phyloP scores from a whole-genome alignment of 2,797 vertebrate species.

The Hyperoplus immaculatus region DNA sequence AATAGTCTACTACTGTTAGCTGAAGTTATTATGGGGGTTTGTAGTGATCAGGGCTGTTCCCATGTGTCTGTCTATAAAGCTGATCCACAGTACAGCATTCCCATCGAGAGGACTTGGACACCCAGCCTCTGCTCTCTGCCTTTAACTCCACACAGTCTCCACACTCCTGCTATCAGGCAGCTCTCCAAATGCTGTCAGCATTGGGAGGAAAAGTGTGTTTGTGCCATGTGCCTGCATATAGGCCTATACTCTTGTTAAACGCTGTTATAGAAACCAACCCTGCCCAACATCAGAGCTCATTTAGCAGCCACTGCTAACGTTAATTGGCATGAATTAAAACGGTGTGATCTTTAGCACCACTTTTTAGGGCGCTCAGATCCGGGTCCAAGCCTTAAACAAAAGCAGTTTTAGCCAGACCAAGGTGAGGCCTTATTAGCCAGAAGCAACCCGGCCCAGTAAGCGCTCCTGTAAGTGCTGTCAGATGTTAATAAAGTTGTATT shows the following conservation, averaged over 20 bases:
- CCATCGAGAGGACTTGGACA: slow-evolving; percentile 61
- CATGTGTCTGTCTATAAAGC: background rate
- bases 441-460: slow-evolving; percentile 46
- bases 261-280: slow-evolving; percentile 43
- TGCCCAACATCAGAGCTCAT: slow-evolving; percentile 70
- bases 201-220: slow-evolving; percentile 1
- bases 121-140: background rate
- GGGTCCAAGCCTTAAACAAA: slow-evolving; percentile 67
- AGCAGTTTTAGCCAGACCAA: slow-evolving; percentile 43
- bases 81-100: slow-evolving; percentile 37
- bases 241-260: slow-evolving; percentile 53
- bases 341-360: slow-evolving; percentile 54
- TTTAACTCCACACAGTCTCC: slow-evolving; percentile 33
- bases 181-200: slow-evolving; percentile 54
- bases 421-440: slow-evolving; percentile 39
- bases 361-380: slow-evolving; percentile 66
- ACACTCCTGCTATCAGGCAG: slow-evolving; percentile 14
- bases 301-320: slow-evolving; percentile 66
- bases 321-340: slow-evolving; percentile 73
- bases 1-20: background rate
- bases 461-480: slow-evolving; percentile 73
- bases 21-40: background rate
- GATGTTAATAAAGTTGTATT: slow-evolving; percentile 70
- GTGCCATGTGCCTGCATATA: slow-evolving; percentile 18
- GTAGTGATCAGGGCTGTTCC: background rate